Conservation (phyloP, 2,113 vertebrate genomes). For the Phodopus roborovskii region DNA sequence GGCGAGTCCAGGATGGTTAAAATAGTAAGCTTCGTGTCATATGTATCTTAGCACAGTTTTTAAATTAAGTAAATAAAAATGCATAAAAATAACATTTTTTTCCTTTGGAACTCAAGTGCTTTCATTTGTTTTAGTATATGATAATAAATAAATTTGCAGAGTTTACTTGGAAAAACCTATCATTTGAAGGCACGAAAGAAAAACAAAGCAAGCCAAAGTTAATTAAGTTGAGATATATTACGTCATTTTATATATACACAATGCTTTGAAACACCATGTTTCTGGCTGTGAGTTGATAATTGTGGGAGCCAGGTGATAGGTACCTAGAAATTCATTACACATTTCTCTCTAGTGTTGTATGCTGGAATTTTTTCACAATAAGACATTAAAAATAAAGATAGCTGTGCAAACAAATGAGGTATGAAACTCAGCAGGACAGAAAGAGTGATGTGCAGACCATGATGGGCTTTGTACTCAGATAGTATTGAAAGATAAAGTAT, state of each 20-base stretch:
- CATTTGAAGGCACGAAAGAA: slow-evolving; percentile 31
- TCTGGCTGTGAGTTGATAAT: not conserved
- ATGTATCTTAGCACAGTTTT: not conserved
- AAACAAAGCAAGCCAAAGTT: slow-evolving; percentile 40
- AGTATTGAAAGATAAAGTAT: slow-evolving; percentile 31
- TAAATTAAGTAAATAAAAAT: not conserved
- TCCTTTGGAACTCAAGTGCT: not conserved
- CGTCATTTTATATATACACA: not conserved
- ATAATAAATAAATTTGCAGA: slow-evolving; percentile 40
- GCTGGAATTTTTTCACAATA: slow-evolving; percentile 45
- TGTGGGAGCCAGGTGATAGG: not conserved
- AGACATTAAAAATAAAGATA: slow-evolving; percentile 53
- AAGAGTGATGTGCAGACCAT: not conserved
- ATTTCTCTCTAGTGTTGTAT: not conserved
- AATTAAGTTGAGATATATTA: slow-evolving; percentile 40
- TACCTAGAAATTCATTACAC: not conserved
- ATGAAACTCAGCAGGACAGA: not conserved
- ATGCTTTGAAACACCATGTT: slow-evolving; percentile 41
- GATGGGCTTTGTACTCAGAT: slow-evolving; percentile 20
- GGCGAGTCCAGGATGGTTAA: not conserved
- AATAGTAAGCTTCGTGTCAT: not conserved
- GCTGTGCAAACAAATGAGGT: not conserved
- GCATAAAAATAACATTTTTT: slow-evolving; percentile 37
- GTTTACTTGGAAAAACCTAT: not conserved
- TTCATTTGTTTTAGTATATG: slow-evolving; percentile 57